These are phyloP conservation scores for Apis cerana DNA, from an alignment of 1,140 invertebrate species.

Conservation along the genomic window DNA sequence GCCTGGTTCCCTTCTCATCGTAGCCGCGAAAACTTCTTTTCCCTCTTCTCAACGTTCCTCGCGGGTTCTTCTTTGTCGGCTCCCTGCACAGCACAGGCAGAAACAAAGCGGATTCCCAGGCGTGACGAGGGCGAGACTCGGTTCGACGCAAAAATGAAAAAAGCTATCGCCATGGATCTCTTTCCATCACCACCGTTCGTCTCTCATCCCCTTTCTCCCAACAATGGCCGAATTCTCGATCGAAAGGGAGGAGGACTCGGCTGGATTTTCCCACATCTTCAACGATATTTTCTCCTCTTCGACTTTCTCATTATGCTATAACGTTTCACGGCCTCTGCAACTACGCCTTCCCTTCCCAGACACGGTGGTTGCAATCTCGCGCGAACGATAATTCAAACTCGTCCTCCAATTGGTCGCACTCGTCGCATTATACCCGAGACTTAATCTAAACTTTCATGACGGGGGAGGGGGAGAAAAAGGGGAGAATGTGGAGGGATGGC, in stretches of 20 bases:
- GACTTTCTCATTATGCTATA: background rate
- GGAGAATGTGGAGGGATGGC: too few relatives aligned
- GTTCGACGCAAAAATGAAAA: constrained; percentile 59
- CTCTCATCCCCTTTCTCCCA: background rate
- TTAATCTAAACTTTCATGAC: constrained; percentile 73
- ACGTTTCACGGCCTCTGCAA: background rate
- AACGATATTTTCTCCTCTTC: background rate
- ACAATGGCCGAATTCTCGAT: constrained; percentile 8
- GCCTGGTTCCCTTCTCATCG: background rate
- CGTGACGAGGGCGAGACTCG: constrained; percentile 74
- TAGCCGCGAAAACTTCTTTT: constrained; percentile 45
- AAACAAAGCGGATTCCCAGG: constrained; percentile 78
- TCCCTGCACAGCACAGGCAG: constrained; percentile 48
- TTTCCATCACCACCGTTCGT: constrained; percentile 3
- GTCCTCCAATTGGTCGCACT: constrained; percentile 74
- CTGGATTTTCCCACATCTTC: background rate
- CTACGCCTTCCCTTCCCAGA: background rate
- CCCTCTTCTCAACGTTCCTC: constrained; percentile 49
- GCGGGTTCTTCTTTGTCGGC: constrained; percentile 14
- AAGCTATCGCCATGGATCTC: constrained; percentile 52
- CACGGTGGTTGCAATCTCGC: constrained; percentile 58
- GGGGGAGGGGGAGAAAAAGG: background rate
- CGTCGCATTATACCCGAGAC: constrained; percentile 74
- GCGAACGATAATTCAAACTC: constrained; percentile 71
- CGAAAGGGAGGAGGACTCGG: background rate